Evolutionary conservation across 2,113 vertebrate species (phyloP).

Genomic region (Catharus bicknelli): DNA sequence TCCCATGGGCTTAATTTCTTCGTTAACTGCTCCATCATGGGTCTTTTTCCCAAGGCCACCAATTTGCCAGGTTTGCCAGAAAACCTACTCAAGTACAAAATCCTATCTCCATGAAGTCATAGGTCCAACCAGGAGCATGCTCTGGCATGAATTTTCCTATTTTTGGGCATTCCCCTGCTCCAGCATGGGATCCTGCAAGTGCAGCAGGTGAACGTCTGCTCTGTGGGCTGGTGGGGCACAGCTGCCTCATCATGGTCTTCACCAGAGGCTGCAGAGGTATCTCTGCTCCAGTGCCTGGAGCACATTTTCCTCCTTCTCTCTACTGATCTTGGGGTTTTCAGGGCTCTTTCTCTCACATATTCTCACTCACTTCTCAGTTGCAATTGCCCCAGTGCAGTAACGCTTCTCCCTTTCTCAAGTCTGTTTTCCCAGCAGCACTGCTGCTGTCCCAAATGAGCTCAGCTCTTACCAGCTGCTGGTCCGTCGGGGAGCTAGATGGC

Average conservation of each 20-base stretch:
- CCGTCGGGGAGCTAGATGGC: not conserved
- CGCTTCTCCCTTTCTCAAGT: not conserved
- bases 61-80: not conserved
- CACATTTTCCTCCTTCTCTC: not conserved
- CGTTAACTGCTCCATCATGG: not conserved
- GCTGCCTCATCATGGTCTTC: not conserved
- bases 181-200: not conserved
- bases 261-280: too few relatives aligned
- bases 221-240: not conserved
- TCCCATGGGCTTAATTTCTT: not conserved
- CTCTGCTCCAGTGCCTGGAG: not conserved
- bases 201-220: not conserved
- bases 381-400: not conserved
- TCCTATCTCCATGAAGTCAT: not conserved
- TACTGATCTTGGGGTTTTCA: not conserved
- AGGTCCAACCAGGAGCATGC: not conserved
- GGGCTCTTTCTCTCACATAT: not conserved
- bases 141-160: not conserved
- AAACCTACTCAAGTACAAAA: not conserved
- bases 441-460: rapidly evolving
- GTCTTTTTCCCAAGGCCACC: rapidly evolving
- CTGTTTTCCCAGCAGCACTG: not conserved
- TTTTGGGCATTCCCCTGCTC: not conserved
- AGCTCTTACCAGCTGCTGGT: not conserved
- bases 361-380: not conserved